Base-by-base conservation (phyloP, 2,797 vertebrate genomes). In the Danio kyathit region DNA sequence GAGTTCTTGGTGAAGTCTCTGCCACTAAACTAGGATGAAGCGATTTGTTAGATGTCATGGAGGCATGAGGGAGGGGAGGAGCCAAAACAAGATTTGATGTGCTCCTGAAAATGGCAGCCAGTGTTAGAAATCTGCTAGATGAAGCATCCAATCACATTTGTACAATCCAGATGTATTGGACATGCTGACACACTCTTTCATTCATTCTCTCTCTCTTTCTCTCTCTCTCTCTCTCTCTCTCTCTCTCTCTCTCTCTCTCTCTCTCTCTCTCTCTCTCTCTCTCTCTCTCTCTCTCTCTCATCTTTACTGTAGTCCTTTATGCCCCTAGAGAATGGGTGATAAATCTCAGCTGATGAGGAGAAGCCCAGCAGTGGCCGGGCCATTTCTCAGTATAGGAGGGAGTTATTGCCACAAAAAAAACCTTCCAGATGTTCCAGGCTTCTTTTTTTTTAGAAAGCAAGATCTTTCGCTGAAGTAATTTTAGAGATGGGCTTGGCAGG, bases 111-210 rank as follows among this genome's bases (percentile, higher is more conserved):
- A 67, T 49, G 49, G 14, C n/a, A 17, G 16, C 59, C 17, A n/a
- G 21, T n/a, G 54, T 43, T 80, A 82, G 75, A 71, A 74, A 83
- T 83, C 48, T 76, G 44, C 41, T 29, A 75, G n/a, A 63, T 38
- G 5, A 44, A 66, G 48, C n/a, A 61, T 76, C 41, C 61, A 73
- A 63, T 67, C 46, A 72, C 59, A 82, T 83, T 78, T 67, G 49
- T 19, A 6, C 66, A 78, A 63, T 72, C 13, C 51, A 63, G 69
- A 65, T 29, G 54, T 64, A 51, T 56, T 79, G 72, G 44, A 82
- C 64, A 76, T 70, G 41, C 48, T 82, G 76, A 74, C 61, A 73
- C 41, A 16, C 46, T 21, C 17, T 76, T 14, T 79, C 16, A 61
- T 46, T 46, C 29, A 61, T 46, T 46, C 29, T 29, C 29, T 29